phyloP scores from a whole-genome alignment of 2,888 invertebrate genomes.

The Ptychoptera albimana region DNA sequence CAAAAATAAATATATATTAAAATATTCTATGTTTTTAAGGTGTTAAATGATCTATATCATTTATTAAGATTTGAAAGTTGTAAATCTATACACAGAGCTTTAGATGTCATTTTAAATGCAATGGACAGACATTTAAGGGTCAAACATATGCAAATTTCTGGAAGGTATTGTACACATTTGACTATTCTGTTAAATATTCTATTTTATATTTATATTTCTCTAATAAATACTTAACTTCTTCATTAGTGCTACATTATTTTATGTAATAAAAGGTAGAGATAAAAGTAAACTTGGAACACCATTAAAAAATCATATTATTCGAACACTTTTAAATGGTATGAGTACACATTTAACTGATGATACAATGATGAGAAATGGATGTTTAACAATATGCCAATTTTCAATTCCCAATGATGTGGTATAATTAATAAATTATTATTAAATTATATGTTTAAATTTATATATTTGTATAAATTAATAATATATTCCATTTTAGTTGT shows the following conservation, averaged over 20 bases:
- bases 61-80: slow-evolving; percentile 72
- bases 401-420: slow-evolving; percentile 91
- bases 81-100: slow-evolving; percentile 54
- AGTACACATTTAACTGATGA: slow-evolving; percentile 68
- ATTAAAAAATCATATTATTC: slow-evolving; percentile 64
- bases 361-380: slow-evolving; percentile 93
- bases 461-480: background rate
- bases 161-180: slow-evolving; percentile 48
- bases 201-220: slow-evolving; percentile 11
- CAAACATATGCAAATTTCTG: slow-evolving; percentile 84
- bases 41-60: slow-evolving; percentile 83
- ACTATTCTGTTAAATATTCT: slow-evolving; percentile 2
- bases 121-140: slow-evolving; percentile 79
- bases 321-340: slow-evolving; percentile 77
- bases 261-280: slow-evolving; percentile 81
- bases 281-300: slow-evolving; percentile 53
- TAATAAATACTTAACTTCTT: slow-evolving; percentile 9
- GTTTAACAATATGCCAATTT: slow-evolving; percentile 86
- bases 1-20: too few relatives aligned
- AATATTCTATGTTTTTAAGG: slow-evolving; percentile 35
- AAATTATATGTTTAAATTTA: background rate
- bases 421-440: slow-evolving; percentile 23
- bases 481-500: slow-evolving; percentile 43
- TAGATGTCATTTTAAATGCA: slow-evolving; percentile 69
- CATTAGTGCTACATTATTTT: slow-evolving; percentile 80